phyloP scores from a whole-genome alignment of 2,888 invertebrate species.

The Spilarctia lutea region DNA sequence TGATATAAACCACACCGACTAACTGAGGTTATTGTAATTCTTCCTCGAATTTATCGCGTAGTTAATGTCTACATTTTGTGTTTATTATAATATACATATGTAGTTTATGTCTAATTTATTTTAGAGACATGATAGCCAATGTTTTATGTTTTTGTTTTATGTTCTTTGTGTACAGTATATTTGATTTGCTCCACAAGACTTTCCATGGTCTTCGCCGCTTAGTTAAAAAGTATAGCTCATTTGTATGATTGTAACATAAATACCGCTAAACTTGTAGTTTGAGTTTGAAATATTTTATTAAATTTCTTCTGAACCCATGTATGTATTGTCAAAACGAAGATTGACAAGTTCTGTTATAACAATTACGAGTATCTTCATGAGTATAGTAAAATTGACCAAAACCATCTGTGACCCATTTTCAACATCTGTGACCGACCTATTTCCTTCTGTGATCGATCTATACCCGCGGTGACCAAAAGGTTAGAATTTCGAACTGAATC shows the following conservation, averaged over 20 bases:
- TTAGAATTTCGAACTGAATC: neutral
- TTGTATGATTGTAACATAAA: constrained; percentile 27
- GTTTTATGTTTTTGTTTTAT: neutral
- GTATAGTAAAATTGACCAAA: too few relatives aligned
- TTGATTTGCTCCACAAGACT: constrained; percentile 18
- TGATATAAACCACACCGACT: constrained; percentile 24
- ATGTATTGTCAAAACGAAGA: neutral
- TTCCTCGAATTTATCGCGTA: constrained; percentile 51
- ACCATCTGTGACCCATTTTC: neutral
- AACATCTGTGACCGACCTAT: too few relatives aligned
- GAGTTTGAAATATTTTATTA: neutral
- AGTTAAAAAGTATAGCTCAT: constrained; percentile 25
- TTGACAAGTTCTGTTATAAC: neutral
- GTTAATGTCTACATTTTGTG: constrained; percentile 45
- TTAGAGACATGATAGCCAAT: neutral
- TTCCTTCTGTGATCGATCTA: too few relatives aligned
- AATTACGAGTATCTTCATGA: neutral
- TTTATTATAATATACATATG: constrained; percentile 32
- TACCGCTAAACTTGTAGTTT: constrained; percentile 25
- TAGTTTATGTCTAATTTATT: constrained; percentile 37
- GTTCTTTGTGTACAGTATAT: neutral
- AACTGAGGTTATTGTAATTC: constrained; percentile 22
- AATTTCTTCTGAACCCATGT: neutral
- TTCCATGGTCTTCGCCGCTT: constrained; percentile 19
- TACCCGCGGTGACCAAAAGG: too few relatives aligned